phyloP scores from a whole-genome alignment of 2,797 vertebrate genomes.

The Danio tinwini region DNA sequence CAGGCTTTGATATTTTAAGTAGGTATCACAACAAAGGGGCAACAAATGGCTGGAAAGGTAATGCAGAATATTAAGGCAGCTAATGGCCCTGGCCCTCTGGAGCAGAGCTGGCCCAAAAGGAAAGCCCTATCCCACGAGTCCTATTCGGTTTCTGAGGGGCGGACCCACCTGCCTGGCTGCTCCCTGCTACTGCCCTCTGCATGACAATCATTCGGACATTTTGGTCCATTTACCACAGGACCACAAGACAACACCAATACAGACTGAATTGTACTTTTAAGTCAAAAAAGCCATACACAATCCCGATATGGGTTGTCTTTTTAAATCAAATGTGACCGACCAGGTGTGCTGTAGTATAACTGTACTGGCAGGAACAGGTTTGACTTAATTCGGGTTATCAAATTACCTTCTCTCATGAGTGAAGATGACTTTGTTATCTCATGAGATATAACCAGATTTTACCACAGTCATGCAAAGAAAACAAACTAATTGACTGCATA shows the following conservation, averaged over 20 bases:
- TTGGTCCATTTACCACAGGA: constrained; percentile 37
- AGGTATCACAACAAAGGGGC: constrained; percentile 87
- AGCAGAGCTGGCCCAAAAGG: constrained; percentile 74
- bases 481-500: not conserved
- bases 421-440: not conserved
- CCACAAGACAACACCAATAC: constrained; percentile 19
- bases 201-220: constrained; percentile 62
- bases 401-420: constrained; percentile 28
- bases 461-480: not conserved
- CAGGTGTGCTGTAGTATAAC: constrained; percentile 42
- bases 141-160: constrained; percentile 83
- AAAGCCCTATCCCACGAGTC: constrained; percentile 80
- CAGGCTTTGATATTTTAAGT: constrained; percentile 93
- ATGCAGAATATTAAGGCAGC: constrained; percentile 73
- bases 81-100: constrained; percentile 71
- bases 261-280: constrained; percentile 8
- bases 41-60: constrained; percentile 81
- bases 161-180: constrained; percentile 71
- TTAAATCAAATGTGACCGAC: constrained; percentile 48
- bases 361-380: constrained; percentile 45
- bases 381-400: constrained; percentile 54
- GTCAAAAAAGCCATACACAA: not conserved
- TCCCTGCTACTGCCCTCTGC: constrained; percentile 65
- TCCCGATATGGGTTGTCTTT: not conserved
- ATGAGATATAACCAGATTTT: not conserved